Base-by-base conservation (phyloP, 2,888 invertebrate genomes). In the Lochmaea capreae region DNA sequence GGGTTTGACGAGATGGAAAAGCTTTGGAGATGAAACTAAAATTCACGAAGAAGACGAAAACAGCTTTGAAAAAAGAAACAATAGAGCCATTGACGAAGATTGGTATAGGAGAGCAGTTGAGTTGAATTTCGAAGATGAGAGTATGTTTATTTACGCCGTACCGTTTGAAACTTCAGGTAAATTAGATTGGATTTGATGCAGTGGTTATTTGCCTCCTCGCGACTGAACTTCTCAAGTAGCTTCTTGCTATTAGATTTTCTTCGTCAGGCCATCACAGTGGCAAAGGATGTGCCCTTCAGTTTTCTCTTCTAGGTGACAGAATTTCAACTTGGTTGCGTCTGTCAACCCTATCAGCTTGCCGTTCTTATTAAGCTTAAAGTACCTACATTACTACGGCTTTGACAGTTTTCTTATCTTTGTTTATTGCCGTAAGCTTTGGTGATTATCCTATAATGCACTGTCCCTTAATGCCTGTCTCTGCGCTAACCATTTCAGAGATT, bases 51-150 rank as follows among this genome's bases (percentile, higher is more conserved):
- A 81, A 58, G 77, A 80, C 6, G 77, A 81, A 52, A 81, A 80
- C 93, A 94, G 71, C 89, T 90, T 81, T 62, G 81, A 81, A 62
- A 76, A 78, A 12, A 76, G 79, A 73, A 92, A 93, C 86, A 92
- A 92, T 3, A 89, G 91, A 59, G 92, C 96, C 1, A 95, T 94
- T 65, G 96, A 97, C 85, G 96, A 97, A 86, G 91, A 94, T 62
- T 97, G 95, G 95, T 97, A 97, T 85, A 92, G 93, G 75, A 90
- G 96, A 22, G 94, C 96, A 0, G 95, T 96, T 0, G 95, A 96
- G 81, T 94, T 95, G 82, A 93, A 96, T 87, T 90, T 93, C 76
- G 89, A 93, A 33, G 90, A 94, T 74, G 91, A 93, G 1, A 91
- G 92, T 49, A 94, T 94, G 82, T 96, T 94, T 85, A 94, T 96